phyloP scores from a whole-genome alignment of 2,888 invertebrate species.

The Acleris cristana region DNA sequence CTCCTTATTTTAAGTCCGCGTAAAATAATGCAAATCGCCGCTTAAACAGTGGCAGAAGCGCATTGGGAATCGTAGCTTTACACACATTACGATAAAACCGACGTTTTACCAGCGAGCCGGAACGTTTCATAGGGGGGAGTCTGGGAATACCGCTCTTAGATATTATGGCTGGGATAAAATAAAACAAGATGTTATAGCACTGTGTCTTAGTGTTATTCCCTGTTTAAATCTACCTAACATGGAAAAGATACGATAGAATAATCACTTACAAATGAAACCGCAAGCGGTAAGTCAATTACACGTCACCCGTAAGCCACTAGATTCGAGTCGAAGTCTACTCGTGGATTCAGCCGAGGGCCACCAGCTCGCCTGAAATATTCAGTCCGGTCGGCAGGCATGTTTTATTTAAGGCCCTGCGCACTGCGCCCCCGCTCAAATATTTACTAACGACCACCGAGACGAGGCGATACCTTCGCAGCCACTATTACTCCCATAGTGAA shows the following conservation, averaged over 20 bases:
- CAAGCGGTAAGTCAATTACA: slow-evolving; percentile 15
- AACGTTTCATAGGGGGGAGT: slow-evolving; percentile 14
- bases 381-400: slow-evolving; percentile 65
- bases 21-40: slow-evolving; percentile 67
- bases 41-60: slow-evolving; percentile 48
- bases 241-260: slow-evolving; percentile 7
- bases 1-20: slow-evolving; percentile 61
- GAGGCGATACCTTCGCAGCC: slow-evolving; percentile 55
- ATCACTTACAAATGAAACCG: slow-evolving; percentile 6
- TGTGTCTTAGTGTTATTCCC: background rate
- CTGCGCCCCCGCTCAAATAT: slow-evolving; percentile 73
- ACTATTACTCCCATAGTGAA: slow-evolving; percentile 36
- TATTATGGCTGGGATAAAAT: background rate
- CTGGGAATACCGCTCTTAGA: slow-evolving; percentile 4
- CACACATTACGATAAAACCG: slow-evolving; percentile 25
- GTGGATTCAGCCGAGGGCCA: slow-evolving; percentile 52
- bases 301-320: slow-evolving; percentile 9
- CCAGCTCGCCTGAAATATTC: slow-evolving; percentile 69
- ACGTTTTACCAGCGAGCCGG: background rate
- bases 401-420: slow-evolving; percentile 74
- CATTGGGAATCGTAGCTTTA: slow-evolving; percentile 37
- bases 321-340: slow-evolving; percentile 30
- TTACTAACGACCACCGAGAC: slow-evolving; percentile 69
- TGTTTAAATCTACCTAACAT: background rate
- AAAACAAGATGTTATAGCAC: too few relatives aligned